These are phyloP conservation scores for Megalopta genalis DNA, from an alignment of 1,140 invertebrate species.

Conservation along the genomic window DNA sequence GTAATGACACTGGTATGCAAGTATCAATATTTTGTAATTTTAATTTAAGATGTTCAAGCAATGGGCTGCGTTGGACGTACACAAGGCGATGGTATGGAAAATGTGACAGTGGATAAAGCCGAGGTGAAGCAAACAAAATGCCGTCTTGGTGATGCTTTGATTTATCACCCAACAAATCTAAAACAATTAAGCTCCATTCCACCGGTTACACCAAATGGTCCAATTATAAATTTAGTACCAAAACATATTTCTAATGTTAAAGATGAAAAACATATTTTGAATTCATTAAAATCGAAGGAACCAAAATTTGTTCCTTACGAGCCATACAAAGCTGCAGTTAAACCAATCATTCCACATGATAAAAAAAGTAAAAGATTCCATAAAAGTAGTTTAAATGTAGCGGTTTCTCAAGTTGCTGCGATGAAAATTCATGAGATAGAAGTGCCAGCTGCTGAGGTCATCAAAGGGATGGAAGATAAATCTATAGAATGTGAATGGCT, in stretches of 20 bases:
- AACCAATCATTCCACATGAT: slow-evolving; percentile 84
- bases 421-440: slow-evolving; percentile 81
- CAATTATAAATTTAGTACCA: slow-evolving; percentile 77
- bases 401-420: slow-evolving; percentile 85
- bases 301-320: slow-evolving; percentile 94
- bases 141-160: slow-evolving; percentile 74
- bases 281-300: slow-evolving; percentile 83
- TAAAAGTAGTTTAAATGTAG: slow-evolving; percentile 85
- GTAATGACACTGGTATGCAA: not conserved
- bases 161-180: slow-evolving; percentile 79
- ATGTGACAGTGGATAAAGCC: slow-evolving; percentile 59
- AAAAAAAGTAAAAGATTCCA: slow-evolving; percentile 78
- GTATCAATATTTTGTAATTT: not conserved
- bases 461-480: slow-evolving; percentile 61
- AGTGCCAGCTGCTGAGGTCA: slow-evolving; percentile 60
- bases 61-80: slow-evolving; percentile 74
- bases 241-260: slow-evolving; percentile 71
- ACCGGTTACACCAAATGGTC: slow-evolving; percentile 77
- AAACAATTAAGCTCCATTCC: slow-evolving; percentile 72
- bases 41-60: slow-evolving; percentile 61
- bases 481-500: slow-evolving; percentile 68
- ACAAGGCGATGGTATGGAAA: slow-evolving; percentile 82
- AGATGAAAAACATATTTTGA: slow-evolving; percentile 74
- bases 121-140: slow-evolving; percentile 66
- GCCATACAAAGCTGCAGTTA: slow-evolving; percentile 92